A percentile compares a stretch with the other conserved stretches of the same genome.
phyloP scores from a whole-genome alignment of 2,888 invertebrate genomes.

The Blomia tropicalis region DNA sequence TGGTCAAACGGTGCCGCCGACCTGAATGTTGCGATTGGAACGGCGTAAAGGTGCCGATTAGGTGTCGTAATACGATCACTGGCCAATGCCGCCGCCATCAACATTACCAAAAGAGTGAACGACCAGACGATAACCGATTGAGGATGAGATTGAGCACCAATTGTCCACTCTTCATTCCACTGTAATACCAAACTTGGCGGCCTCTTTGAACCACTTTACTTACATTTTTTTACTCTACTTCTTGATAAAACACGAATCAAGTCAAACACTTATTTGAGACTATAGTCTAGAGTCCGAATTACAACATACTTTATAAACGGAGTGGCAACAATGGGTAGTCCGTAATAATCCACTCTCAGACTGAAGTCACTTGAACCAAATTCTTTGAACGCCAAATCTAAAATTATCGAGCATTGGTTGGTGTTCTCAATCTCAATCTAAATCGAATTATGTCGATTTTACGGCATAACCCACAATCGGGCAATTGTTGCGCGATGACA shows the following conservation, averaged over 20 bases:
- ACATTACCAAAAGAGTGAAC: neutral
- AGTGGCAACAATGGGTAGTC: neutral
- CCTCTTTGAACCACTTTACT: neutral
- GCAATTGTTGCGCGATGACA: too few species aligned
- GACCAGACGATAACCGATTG: neutral
- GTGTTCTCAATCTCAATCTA: too few species aligned
- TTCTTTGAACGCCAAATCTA: too few species aligned
- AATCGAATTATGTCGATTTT: too few species aligned
- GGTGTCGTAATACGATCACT: constrained; percentile 13
- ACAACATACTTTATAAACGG: constrained; percentile 3
- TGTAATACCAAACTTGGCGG: too few species aligned
- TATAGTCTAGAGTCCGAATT: neutral
- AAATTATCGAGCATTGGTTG: too few species aligned
- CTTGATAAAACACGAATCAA: neutral
- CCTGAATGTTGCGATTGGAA: neutral
- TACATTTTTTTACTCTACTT: neutral
- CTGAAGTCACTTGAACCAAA: neutral
- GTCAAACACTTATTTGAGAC: too few species aligned
- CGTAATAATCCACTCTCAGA: constrained; percentile 8
- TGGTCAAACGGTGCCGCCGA: neutral
- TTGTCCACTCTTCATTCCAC: neutral
- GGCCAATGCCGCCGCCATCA: too few species aligned
- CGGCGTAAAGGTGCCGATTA: constrained; percentile 6
- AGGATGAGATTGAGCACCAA: neutral
- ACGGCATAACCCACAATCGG: too few species aligned